A percentile compares a stretch with the other conserved stretches of the same genome.
Evolutionary conservation across 1,140 invertebrate species (phyloP).

Genomic region (Diabrotica undecimpunctata): DNA sequence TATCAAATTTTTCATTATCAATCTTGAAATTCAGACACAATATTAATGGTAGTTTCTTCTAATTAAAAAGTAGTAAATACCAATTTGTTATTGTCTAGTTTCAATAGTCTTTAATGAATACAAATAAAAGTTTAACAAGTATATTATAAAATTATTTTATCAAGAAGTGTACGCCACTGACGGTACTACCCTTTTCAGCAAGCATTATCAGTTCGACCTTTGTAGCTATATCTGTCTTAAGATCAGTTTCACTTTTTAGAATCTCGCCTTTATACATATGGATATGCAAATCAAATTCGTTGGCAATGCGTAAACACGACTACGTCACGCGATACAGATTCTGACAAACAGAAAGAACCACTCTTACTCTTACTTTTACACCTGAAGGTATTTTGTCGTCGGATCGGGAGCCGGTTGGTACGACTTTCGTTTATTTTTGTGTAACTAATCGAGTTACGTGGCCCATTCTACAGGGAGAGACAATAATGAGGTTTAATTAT

Average conservation of each 20-base stretch:
- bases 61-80: too few species aligned
- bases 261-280: constrained; percentile 1
- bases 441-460: constrained; percentile 5
- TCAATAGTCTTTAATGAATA: too few species aligned
- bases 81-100: too few species aligned
- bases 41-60: too few species aligned
- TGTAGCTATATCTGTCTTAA: neutral
- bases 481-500: neutral
- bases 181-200: neutral
- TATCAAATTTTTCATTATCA: too few species aligned
- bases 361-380: constrained; percentile 10
- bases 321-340: constrained; percentile 5
- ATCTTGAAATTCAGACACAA: too few species aligned
- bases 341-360: neutral
- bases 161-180: neutral
- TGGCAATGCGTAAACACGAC: constrained; percentile 6
- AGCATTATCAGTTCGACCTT: too few species aligned
- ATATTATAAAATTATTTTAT: too few species aligned
- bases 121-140: too few species aligned
- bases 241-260: constrained; percentile 10
- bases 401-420: constrained; percentile 1
- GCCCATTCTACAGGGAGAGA: neutral
- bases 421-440: constrained; percentile 16
- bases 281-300: neutral
- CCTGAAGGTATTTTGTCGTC: constrained; percentile 1